phyloP scores from a whole-genome alignment of 2,797 vertebrate species.

The Urocyon cinereoargenteus region DNA sequence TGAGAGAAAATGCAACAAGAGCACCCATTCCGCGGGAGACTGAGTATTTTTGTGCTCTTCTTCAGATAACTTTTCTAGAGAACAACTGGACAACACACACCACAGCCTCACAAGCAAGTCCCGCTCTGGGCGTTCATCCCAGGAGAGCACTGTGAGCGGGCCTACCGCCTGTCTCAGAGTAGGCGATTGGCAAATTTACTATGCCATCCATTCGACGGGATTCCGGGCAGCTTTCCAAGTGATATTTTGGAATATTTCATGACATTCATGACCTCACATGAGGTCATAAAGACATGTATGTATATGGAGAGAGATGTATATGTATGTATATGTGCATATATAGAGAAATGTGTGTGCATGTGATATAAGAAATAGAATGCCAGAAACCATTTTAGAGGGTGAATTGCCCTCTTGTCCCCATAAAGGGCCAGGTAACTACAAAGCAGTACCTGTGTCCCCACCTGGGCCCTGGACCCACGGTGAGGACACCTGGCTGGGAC shows the following conservation, averaged over 20 bases:
- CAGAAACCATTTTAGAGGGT: background rate
- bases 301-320: background rate
- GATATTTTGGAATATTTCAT: background rate
- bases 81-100: accelerated
- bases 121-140: background rate
- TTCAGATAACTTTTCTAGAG: background rate
- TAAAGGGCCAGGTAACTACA: background rate
- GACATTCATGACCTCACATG: background rate
- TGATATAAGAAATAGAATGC: background rate
- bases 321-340: accelerated
- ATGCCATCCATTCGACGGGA: background rate
- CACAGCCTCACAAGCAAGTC: too few relatives aligned
- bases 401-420: background rate
- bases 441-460: background rate
- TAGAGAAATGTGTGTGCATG: too few relatives aligned
- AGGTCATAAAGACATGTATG: background rate
- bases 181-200: too few relatives aligned
- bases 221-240: background rate
- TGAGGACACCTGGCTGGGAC: background rate
- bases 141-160: background rate
- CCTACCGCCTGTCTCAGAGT: background rate
- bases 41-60: background rate
- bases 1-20: background rate
- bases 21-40: background rate
- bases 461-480: accelerated